Base-by-base conservation (phyloP, 1,140 invertebrate genomes). In the Drosophila setifemur region DNA sequence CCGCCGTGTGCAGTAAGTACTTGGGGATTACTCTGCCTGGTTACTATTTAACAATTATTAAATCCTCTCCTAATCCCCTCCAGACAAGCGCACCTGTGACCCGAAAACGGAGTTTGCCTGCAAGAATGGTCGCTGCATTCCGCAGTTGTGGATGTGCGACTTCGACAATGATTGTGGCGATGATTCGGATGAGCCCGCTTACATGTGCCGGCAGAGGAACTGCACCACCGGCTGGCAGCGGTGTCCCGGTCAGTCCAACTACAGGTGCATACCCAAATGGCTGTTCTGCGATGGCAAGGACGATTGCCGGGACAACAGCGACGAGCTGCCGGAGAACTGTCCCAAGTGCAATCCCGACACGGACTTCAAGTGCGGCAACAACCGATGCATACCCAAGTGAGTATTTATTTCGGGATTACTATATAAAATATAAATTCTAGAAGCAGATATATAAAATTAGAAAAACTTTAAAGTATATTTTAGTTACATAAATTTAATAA, bases 221-320 rank as follows among this genome's bases (percentile, higher is more conserved):
- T 98, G 97, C 75, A 97, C 97, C 0, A 95, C 94, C 0, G 97
- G 97, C 1, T 98, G 97, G 97, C 94, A 96, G 77, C 92, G 97
- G 25, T 98, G 97, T 91, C 97, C 97, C 0, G 96, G 96, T 1
- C 93, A 95, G 45, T 94, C 95, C 0, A 98, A 98, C 88, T 98
- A 98, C 75, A 93, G 97, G 21, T 98, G 97, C 87, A 98, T 98
- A 76, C 97, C 97, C 0, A 96, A 97, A 91, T 98, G 97, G 97
- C 85, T 98, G 23, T 98, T 98, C 93, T 98, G 97, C 89, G 97
- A 98, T 85, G 97, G 97, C 2, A 98, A 98, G 90, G 96, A 98
- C 67, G 96, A 97, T 76, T 97, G 96, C 69, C 91, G 97, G 1
- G 97, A 99, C 82, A 95, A 95, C 19, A 97, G 96, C 2, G 98